Conservation (phyloP, 1,140 invertebrate genomes). For the Nymphalis io region DNA sequence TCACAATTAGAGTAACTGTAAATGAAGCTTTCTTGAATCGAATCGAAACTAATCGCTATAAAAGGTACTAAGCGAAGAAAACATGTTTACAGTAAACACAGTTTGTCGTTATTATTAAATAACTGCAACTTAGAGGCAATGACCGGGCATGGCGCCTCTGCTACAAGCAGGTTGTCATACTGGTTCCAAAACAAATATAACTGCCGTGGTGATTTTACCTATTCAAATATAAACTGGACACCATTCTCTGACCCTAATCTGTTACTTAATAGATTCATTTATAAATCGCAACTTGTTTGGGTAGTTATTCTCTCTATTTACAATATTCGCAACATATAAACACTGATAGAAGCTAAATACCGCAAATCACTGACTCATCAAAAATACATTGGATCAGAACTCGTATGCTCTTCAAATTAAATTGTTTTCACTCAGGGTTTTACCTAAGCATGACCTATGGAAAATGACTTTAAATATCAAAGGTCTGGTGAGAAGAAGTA, state of each 20-base stretch:
- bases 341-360: too few relatives aligned
- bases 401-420: too few relatives aligned
- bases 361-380: too few relatives aligned
- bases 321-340: too few relatives aligned
- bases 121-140: constrained; percentile 75
- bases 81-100: constrained; percentile 66
- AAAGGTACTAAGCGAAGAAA: constrained; percentile 45
- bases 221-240: constrained; percentile 17
- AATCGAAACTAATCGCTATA: constrained; percentile 16
- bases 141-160: constrained; percentile 64
- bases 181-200: constrained; percentile 68
- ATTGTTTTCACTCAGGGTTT: too few relatives aligned
- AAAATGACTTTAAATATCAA: too few relatives aligned
- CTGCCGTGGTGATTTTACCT: constrained; percentile 25
- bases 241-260: constrained; percentile 5
- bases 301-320: too few relatives aligned
- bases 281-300: not conserved
- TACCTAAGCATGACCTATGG: too few relatives aligned
- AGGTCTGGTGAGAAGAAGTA: too few relatives aligned
- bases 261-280: not conserved
- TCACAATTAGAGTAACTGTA: constrained; percentile 19
- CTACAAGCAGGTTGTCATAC: constrained; percentile 61
- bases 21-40: constrained; percentile 3
- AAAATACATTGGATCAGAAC: too few relatives aligned
- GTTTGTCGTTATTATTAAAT: constrained; percentile 69